phyloP scores from a whole-genome alignment of 92 coral and sea anemone genomes.

The Zoanthus sociatus region DNA sequence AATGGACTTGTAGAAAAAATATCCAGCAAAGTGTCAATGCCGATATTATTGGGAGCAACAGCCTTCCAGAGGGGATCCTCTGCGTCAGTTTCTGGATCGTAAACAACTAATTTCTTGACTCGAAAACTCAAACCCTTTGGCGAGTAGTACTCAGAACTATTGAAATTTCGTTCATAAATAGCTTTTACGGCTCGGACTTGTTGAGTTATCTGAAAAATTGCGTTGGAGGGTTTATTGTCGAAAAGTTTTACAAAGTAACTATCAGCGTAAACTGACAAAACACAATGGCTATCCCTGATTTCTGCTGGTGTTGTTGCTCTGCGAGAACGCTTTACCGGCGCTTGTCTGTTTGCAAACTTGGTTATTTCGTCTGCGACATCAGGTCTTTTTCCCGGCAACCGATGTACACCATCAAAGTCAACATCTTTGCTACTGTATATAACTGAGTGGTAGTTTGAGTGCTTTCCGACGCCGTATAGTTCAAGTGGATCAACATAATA shows the following conservation, averaged over 20 bases:
- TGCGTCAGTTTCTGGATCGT: conserved; percentile 53
- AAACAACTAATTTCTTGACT: conserved; percentile 74
- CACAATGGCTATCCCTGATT: conserved; percentile 70
- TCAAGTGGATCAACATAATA: conserved; percentile 92
- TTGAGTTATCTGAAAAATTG: conserved; percentile 79
- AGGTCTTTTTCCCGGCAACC: conserved; percentile 48
- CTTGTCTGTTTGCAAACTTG: not conserved
- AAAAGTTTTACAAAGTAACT: conserved; percentile 73
- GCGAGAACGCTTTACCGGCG: conserved; percentile 53
- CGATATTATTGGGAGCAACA: conserved; percentile 76
- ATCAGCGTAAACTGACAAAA: conserved; percentile 85
- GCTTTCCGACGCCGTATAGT: conserved; percentile 73
- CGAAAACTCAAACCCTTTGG: conserved; percentile 86
- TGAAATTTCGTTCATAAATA: conserved; percentile 77
- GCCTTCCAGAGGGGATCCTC: conserved; percentile 59
- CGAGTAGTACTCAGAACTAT: conserved; percentile 61
- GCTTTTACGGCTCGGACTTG: conserved; percentile 87
- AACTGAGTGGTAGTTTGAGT: conserved; percentile 83
- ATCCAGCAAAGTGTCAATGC: conserved; percentile 86
- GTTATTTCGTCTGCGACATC: conserved; percentile 37
- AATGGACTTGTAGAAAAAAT: conserved; percentile 72
- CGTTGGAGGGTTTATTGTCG: conserved; percentile 77
- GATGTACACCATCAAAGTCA: conserved; percentile 61
- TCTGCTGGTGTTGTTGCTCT: conserved; percentile 56
- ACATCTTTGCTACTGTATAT: conserved; percentile 88